A percentile compares a stretch with the other conserved stretches of the same genome.
These are phyloP conservation scores for Sminthopsis crassicaudata DNA, from an alignment of 2,113 vertebrate species.

Conservation along the genomic window DNA sequence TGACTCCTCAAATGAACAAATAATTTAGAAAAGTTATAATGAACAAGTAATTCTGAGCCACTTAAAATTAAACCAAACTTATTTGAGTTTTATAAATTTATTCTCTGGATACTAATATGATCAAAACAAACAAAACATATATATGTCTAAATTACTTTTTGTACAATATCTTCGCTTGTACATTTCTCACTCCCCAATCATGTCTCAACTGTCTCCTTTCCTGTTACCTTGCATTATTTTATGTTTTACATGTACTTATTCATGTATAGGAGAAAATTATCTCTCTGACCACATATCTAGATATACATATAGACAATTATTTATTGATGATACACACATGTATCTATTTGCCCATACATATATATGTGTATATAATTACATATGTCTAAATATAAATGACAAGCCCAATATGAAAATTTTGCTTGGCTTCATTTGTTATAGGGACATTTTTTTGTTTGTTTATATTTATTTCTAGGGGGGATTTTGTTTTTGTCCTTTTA, in stretches of 20 bases:
- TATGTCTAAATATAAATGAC: background rate
- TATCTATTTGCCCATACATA: too few relatives aligned
- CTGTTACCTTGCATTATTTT: background rate
- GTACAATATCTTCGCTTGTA: background rate
- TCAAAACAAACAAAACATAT: background rate
- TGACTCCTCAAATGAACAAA: background rate
- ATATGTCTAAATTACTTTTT: background rate
- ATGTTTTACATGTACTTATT: background rate
- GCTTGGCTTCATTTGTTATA: background rate
- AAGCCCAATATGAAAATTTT: background rate
- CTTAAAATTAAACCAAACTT: background rate
- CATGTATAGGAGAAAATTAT: background rate
- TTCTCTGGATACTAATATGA: background rate
- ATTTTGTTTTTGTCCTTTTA: background rate
- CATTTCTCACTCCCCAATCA: background rate
- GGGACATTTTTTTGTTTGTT: background rate
- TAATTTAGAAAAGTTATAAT: background rate
- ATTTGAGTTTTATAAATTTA: background rate
- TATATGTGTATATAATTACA: too few relatives aligned
- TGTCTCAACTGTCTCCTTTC: background rate
- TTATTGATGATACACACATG: too few relatives aligned
- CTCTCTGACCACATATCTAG: background rate
- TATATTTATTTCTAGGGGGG: too few relatives aligned
- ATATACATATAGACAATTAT: too few relatives aligned
- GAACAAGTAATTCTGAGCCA: background rate